Evolutionary conservation across 2,113 vertebrate species (phyloP).

Genomic region (Octodon degus): DNA sequence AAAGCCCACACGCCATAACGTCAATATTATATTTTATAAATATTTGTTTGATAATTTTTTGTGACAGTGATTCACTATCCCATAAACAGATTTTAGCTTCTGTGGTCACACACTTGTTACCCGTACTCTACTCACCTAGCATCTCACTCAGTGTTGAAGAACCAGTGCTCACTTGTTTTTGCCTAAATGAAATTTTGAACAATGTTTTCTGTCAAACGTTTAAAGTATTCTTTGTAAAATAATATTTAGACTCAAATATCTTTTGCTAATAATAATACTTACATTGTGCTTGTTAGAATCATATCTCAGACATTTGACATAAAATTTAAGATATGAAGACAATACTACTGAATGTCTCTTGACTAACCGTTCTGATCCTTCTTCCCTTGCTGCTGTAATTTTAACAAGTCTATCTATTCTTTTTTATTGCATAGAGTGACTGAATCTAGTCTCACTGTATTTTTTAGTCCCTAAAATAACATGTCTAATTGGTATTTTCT

Average conservation of each 20-base stretch:
- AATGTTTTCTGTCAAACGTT: neutral
- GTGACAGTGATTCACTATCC: neutral
- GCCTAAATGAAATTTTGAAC: neutral
- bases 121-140: neutral
- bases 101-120: neutral
- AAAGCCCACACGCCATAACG: neutral
- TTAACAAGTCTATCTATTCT: neutral
- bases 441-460: neutral
- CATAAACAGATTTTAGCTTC: neutral
- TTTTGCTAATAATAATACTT: conserved; percentile 1
- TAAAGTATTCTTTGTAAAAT: conserved; percentile 18
- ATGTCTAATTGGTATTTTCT: no score
- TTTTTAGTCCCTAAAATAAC: neutral
- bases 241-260: neutral
- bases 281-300: neutral
- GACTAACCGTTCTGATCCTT: neutral
- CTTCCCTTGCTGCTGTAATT: neutral
- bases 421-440: neutral
- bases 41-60: neutral
- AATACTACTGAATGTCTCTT: neutral
- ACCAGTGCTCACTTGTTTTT: neutral
- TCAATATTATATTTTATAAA: neutral
- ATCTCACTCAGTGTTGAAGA: neutral
- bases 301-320: neutral
- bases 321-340: conserved; percentile 34